Percentiles rank a stretch among this genome's conserved stretches.
Evolutionary conservation across 2,113 vertebrate species (phyloP).

Genomic region (Maccullochella peelii): DNA sequence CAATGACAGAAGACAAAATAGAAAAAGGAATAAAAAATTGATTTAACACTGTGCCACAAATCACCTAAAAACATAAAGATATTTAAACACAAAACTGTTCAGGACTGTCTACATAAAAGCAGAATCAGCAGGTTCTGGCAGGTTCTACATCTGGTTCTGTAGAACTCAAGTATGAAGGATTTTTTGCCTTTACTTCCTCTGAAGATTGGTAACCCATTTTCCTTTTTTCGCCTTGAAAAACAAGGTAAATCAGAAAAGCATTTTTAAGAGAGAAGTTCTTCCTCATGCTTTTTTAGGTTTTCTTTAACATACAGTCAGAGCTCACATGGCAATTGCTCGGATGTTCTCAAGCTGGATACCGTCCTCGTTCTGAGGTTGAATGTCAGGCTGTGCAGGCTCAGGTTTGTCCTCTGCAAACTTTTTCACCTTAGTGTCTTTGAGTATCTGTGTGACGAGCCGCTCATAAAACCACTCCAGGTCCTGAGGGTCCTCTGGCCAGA

Average conservation of each 20-base stretch:
- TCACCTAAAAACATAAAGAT: neutral
- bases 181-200: neutral
- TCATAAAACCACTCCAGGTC: conserved; percentile 90
- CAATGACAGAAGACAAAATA: neutral
- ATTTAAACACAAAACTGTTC: neutral
- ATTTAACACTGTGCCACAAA: neutral
- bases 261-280: neutral
- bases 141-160: neutral
- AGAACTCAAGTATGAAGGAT: too few relatives aligned
- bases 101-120: neutral
- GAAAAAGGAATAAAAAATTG: neutral
- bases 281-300: neutral
- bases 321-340: neutral
- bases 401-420: conserved; percentile 27
- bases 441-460: conserved; percentile 83
- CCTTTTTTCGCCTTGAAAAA: neutral
- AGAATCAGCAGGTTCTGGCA: neutral
- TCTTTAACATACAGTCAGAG: neutral
- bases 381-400: neutral
- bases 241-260: neutral
- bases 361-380: neutral
- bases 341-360: conserved; percentile 32
- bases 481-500: conserved; percentile 92
- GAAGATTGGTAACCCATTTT: neutral
- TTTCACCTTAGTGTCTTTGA: conserved; percentile 78